phyloP scores from a whole-genome alignment of 1,140 invertebrate genomes.

The Eupristina koningsbergeri region DNA sequence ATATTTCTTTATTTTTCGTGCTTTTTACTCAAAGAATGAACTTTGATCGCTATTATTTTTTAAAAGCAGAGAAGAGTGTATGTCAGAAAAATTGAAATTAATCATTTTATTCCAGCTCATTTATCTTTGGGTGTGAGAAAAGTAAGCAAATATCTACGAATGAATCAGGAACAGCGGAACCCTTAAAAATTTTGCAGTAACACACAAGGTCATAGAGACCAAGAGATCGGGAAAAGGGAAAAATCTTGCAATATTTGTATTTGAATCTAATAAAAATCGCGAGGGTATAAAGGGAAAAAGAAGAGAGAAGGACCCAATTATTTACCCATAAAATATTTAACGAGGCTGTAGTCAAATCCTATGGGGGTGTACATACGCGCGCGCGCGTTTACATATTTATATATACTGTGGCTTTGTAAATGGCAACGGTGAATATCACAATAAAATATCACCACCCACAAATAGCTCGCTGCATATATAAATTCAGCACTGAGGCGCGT shows the following conservation, averaged over 20 bases:
- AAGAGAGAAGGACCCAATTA: constrained; percentile 58
- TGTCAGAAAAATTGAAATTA: no score
- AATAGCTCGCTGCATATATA: constrained; percentile 56
- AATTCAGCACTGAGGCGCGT: constrained; percentile 51
- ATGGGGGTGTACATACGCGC: constrained; percentile 51
- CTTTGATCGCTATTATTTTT: no score
- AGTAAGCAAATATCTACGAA: not conserved
- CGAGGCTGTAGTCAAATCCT: constrained; percentile 57
- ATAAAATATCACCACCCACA: constrained; percentile 65
- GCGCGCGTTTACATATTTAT: no score
- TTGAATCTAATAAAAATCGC: not conserved
- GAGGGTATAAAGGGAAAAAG: constrained; percentile 17
- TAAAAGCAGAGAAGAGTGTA: no score
- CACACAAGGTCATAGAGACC: not conserved
- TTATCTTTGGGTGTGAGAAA: not conserved
- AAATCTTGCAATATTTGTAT: not conserved
- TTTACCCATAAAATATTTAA: constrained; percentile 70
- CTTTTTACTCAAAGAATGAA: no score
- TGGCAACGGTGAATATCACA: constrained; percentile 69
- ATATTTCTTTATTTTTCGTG: no score
- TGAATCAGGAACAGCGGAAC: not conserved
- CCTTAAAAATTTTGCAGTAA: not conserved
- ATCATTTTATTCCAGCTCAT: not conserved
- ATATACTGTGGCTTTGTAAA: constrained; percentile 72
- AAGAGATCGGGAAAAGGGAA: no score